A percentile compares a stretch with the other conserved stretches of the same genome.
phyloP scores from a whole-genome alignment of 2,888 invertebrate genomes.

The Eledone cirrhosa region DNA sequence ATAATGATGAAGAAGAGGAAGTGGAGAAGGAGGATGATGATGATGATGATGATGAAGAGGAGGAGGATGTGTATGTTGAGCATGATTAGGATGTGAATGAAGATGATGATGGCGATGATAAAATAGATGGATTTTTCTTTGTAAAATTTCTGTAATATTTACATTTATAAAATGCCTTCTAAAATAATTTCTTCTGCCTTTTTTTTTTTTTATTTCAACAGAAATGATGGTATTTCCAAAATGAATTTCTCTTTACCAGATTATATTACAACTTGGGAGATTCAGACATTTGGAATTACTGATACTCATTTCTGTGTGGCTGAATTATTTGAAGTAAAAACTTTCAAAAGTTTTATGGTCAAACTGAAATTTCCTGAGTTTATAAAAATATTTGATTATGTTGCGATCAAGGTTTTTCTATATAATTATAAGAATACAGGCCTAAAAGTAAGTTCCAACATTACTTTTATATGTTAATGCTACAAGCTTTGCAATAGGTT shows the following conservation, averaged over 20 bases:
- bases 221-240: neutral
- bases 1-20: no score
- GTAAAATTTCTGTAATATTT: neutral
- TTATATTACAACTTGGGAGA: neutral
- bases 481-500: no score
- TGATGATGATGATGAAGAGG: no score
- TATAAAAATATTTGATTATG: neutral
- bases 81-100: no score
- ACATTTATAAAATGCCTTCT: neutral
- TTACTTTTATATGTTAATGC: no score
- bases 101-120: no score
- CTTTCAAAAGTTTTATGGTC: conserved; percentile 6
- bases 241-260: conserved; percentile 1
- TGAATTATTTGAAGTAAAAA: neutral
- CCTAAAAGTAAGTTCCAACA: no score
- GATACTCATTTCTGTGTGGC: conserved; percentile 3
- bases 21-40: no score
- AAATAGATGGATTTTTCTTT: no score
- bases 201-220: neutral
- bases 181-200: neutral
- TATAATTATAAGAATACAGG: no score
- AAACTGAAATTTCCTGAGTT: neutral
- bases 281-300: neutral
- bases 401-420: no score
- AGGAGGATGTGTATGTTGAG: no score